Conservation (phyloP, 2,888 invertebrate genomes). For the Leistus spinibarbis region DNA sequence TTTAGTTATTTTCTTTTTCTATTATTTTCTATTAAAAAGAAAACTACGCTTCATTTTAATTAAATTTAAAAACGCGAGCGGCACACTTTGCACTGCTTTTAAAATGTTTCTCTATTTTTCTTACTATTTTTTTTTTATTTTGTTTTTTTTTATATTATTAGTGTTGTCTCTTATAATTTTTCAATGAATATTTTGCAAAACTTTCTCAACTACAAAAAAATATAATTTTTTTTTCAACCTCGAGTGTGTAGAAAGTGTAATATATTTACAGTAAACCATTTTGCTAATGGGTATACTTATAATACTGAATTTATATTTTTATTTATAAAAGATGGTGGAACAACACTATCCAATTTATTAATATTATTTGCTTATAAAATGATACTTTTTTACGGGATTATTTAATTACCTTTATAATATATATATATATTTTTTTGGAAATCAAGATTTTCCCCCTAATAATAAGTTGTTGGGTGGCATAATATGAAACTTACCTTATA, state of each 20-base stretch:
- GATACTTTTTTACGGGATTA: background rate
- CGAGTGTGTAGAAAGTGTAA: background rate
- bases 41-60: background rate
- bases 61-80: background rate
- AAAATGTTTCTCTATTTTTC: background rate
- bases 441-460: slow-evolving; percentile 3
- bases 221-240: background rate
- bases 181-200: slow-evolving; percentile 20
- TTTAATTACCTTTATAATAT: background rate
- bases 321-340: background rate
- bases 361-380: background rate
- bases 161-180: slow-evolving; percentile 18
- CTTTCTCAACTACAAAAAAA: background rate
- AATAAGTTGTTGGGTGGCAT: slow-evolving; percentile 15
- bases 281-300: background rate
- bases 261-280: background rate
- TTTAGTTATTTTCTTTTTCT: background rate
- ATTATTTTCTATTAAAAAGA: background rate
- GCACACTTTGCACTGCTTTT: slow-evolving; percentile 23
- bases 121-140: background rate
- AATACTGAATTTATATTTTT: background rate
- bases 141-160: slow-evolving; percentile 2
- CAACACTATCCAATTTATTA: background rate
- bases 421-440: background rate
- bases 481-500: background rate